Percentiles rank a stretch among this genome's conserved stretches.
These are phyloP conservation scores for Albula goreensis DNA, from an alignment of 2,113 vertebrate genomes.

Conservation along the genomic window DNA sequence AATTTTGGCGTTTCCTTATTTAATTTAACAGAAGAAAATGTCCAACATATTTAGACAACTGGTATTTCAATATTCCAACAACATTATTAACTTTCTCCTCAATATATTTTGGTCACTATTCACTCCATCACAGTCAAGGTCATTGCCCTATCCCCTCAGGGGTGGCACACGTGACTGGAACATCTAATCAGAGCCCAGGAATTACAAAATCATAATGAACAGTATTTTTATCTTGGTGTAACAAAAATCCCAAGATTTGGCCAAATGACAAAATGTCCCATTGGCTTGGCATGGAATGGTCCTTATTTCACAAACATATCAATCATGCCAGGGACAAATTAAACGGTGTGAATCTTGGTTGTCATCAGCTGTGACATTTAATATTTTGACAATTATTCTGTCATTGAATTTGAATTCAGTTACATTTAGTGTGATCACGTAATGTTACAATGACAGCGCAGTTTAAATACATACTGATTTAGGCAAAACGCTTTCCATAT, in stretches of 20 bases:
- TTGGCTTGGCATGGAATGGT: neutral
- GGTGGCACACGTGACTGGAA: neutral
- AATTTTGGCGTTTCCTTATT: constrained; percentile 66
- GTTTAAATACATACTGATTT: neutral
- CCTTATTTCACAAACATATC: neutral
- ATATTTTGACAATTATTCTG: no score
- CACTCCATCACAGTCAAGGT: no score
- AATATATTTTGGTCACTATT: no score
- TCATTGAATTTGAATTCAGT: no score
- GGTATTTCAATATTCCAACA: no score
- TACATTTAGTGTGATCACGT: neutral
- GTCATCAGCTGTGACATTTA: no score
- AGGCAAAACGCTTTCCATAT: neutral
- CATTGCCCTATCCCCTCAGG: no score
- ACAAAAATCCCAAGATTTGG: neutral
- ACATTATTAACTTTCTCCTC: no score
- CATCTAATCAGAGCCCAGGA: neutral
- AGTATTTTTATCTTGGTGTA: neutral
- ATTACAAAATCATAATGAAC: neutral
- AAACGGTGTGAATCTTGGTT: no score
- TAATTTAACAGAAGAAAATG: neutral
- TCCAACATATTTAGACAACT: no score
- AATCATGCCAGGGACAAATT: neutral
- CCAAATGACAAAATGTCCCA: neutral
- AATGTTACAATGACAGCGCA: neutral